Conservation (phyloP, 2,797 vertebrate species). For the Cryptoprocta ferox region DNA sequence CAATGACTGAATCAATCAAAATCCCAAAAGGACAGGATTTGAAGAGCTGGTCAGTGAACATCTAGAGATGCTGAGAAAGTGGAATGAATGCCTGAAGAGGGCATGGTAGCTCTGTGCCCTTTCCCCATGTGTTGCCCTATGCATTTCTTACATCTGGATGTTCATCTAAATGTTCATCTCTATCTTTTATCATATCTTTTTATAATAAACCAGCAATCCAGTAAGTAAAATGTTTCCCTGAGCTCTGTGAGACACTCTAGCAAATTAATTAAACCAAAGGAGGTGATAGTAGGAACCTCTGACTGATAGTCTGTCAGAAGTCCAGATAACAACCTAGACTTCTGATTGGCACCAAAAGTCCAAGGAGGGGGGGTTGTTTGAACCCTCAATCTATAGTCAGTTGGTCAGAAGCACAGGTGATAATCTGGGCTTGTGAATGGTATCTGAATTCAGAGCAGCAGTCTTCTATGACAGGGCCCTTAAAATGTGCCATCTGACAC, state of each 20-base stretch:
- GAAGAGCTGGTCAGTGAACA: background rate
- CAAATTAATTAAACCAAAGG: background rate
- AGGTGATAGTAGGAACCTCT: background rate
- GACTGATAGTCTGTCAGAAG: background rate
- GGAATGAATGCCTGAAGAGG: background rate
- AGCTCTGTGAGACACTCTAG: background rate
- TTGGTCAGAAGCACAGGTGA: background rate
- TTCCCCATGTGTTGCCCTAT: background rate
- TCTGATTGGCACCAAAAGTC: background rate
- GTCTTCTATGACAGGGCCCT: background rate
- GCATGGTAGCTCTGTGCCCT: too few relatives aligned
- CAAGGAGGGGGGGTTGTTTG: background rate
- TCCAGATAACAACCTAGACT: background rate
- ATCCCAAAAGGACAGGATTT: background rate
- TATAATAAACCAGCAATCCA: background rate
- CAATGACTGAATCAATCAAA: background rate
- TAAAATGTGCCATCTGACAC: background rate
- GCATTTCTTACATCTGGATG: background rate
- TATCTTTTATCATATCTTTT: background rate
- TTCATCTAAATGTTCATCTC: background rate
- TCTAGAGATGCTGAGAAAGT: background rate
- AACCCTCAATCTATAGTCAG: background rate
- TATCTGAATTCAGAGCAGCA: background rate
- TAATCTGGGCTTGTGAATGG: background rate
- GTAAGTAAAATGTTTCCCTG: background rate